These are phyloP conservation scores for Muricea muricata DNA, from an alignment of 92 coral and sea anemone genomes.

Conservation along the genomic window DNA sequence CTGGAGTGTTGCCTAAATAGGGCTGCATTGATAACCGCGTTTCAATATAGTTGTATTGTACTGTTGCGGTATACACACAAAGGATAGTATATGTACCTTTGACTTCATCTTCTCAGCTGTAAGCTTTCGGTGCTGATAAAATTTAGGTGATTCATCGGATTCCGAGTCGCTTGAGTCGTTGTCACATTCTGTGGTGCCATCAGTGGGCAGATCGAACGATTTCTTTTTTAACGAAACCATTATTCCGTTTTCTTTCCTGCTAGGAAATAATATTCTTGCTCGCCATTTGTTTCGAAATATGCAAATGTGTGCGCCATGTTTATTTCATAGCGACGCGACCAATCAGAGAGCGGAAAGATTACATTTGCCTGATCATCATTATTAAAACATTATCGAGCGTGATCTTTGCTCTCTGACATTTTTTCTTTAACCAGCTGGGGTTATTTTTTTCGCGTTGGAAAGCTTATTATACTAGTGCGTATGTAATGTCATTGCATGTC, in stretches of 20 bases:
- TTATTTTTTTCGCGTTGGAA: neutral
- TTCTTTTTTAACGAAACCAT: conserved; percentile 44
- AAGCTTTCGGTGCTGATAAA: conserved; percentile 86
- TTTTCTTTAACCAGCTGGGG: conserved; percentile 29
- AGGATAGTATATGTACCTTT: conserved; percentile 65
- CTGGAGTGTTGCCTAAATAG: conserved; percentile 4
- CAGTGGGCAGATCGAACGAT: conserved; percentile 40
- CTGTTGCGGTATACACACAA: neutral
- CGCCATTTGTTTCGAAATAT: conserved; percentile 53
- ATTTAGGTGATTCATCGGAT: conserved; percentile 72
- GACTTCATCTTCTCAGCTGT: conserved; percentile 84
- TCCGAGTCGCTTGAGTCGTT: conserved; percentile 26
- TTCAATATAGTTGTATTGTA: neutral
- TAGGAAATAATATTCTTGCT: conserved; percentile 23
- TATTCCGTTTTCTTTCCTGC: conserved; percentile 43
- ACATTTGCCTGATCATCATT: conserved; percentile 1
- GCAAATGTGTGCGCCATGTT: conserved; percentile 58
- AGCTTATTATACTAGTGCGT: neutral
- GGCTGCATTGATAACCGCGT: neutral
- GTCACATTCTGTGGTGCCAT: conserved; percentile 10
- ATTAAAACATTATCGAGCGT: neutral
- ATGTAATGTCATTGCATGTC: conserved; percentile 14
- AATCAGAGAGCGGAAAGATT: conserved; percentile 29
- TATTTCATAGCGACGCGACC: conserved; percentile 41
- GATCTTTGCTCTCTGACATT: conserved; percentile 32